Percentiles rank a stretch among this genome's conserved stretches.
Evolutionary conservation across 2,113 vertebrate species (phyloP).

Genomic region (Charadrius vociferus): DNA sequence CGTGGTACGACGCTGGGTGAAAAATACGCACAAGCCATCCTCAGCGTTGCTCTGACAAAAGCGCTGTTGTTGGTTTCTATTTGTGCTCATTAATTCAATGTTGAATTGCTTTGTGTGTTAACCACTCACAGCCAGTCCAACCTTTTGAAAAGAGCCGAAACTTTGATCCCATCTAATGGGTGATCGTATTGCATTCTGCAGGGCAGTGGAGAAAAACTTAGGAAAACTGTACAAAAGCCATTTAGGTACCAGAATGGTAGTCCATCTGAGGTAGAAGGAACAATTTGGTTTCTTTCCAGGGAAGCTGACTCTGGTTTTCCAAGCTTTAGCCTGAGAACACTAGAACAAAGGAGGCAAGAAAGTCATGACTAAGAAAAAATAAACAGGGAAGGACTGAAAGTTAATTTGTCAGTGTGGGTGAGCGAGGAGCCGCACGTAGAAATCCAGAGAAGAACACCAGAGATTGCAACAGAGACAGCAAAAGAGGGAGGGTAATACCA

Average conservation of each 20-base stretch:
- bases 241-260: neutral
- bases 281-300: neutral
- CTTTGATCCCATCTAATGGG: neutral
- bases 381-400: neutral
- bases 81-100: neutral
- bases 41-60: neutral
- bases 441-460: neutral
- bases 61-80: neutral
- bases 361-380: neutral
- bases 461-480: neutral
- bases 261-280: neutral
- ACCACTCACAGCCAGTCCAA: neutral
- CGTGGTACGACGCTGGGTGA: fast-evolving
- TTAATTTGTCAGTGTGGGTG: neutral
- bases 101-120: neutral
- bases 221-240: neutral
- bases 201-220: neutral
- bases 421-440: neutral
- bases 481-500: neutral
- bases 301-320: neutral
- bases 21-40: fast-evolving
- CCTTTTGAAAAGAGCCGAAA: neutral
- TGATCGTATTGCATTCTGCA: neutral
- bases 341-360: neutral
- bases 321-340: neutral